A percentile compares a stretch with the other conserved stretches of the same genome.
Evolutionary conservation across 2,888 invertebrate species (phyloP).

Genomic region (Conistra vaccinii): DNA sequence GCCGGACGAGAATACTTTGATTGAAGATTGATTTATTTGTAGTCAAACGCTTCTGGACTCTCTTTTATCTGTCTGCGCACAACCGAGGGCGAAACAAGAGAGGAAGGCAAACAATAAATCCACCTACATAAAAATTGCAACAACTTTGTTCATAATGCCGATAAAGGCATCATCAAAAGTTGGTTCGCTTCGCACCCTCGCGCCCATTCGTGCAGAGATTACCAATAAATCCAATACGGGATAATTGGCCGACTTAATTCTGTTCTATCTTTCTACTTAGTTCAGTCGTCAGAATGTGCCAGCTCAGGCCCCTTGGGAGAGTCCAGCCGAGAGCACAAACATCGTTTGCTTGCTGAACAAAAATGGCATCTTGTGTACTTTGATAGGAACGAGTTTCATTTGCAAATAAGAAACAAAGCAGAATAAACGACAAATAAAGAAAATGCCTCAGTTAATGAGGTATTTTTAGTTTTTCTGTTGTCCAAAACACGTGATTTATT

Average conservation of each 20-base stretch:
- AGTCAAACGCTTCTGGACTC: constrained; percentile 82
- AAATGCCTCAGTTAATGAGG: constrained; percentile 84
- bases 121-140: constrained; percentile 90
- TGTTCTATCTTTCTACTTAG: constrained; percentile 91
- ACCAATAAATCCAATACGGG: constrained; percentile 91
- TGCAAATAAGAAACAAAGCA: constrained; percentile 73
- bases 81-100: constrained; percentile 85
- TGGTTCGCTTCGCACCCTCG: constrained; percentile 90
- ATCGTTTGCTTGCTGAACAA: constrained; percentile 80
- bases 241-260: constrained; percentile 91
- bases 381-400: constrained; percentile 80
- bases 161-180: constrained; percentile 90
- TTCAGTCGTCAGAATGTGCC: constrained; percentile 91
- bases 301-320: constrained; percentile 89
- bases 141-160: constrained; percentile 90
- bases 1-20: constrained; percentile 77
- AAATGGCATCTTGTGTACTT: constrained; percentile 78
- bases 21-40: constrained; percentile 85
- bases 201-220: constrained; percentile 91
- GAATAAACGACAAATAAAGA: constrained; percentile 81
- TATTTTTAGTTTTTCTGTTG: constrained; percentile 79
- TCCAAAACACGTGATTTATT: constrained; percentile 62
- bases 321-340: constrained; percentile 86
- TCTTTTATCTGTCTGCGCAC: constrained; percentile 87
- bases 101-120: constrained; percentile 88